Evolutionary conservation across 2,888 invertebrate genomes (phyloP), one percentile per base, ranked within the genome.

Genomic region (Diaphora mendica): DNA sequence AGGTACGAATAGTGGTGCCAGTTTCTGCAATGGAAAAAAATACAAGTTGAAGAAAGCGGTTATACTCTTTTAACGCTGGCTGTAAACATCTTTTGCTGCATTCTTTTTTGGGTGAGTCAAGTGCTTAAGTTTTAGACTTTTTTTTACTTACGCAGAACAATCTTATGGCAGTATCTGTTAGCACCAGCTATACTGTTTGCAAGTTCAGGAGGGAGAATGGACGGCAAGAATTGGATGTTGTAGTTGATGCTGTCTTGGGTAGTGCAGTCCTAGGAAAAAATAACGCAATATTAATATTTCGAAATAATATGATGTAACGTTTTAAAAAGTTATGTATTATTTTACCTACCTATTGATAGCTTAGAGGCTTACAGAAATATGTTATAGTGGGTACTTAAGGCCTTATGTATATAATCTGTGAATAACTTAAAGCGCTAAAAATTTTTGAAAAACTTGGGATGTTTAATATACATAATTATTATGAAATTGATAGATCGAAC

Each of bases 121-220:
- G 30, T 17, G 17, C 42, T 62, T 30, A 30, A 44, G 9, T 9
- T 66, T 44, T 17, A 42, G 8, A 5, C 9, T 44, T 33, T n/a
- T 67, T 44, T 30, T 33, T 72, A 92, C 94, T 91, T 67, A 94
- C 94, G 85, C 79, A 91, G 87, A 17, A 92, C 87, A 51, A 95
- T 89, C 78, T 95, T 95, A 88, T 94, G 92, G 80, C 95, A 95
- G 75, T 90, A 92, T 88, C 91, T 91, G 0, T 93, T 90, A 0
- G 93, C 92, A 7, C 93, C 94, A 2, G 86, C 75, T 0, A 91
- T 86, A 17, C 89, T 86, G 39, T 89, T 87, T 20, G 89, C 81
- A 5, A 91, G 79, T 5, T 91, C 91, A 39, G 77, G 75, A 0
- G 93, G 92, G 33, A 94, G 86, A 11, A 92, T 77, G 13, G 69